A percentile compares a stretch with the other conserved stretches of the same genome.
These are phyloP conservation scores for Aethes cnicana DNA, from an alignment of 2,888 invertebrate genomes.

Conservation along the genomic window DNA sequence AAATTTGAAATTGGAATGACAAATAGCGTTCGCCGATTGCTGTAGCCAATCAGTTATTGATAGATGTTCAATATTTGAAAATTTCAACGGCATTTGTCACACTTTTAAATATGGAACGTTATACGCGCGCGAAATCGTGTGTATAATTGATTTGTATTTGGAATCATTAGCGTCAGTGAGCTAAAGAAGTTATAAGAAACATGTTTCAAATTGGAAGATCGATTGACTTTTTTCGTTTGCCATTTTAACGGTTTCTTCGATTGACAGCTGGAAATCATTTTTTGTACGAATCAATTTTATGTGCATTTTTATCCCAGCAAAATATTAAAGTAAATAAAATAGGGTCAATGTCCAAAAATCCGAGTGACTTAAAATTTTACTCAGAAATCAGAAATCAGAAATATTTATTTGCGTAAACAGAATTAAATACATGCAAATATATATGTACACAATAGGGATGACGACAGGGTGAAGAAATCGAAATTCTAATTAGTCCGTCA, in stretches of 20 bases:
- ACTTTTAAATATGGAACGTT: constrained; percentile 56
- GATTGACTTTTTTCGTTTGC: not conserved
- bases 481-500: too few species aligned
- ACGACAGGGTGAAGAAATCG: too few species aligned
- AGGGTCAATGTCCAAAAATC: too few species aligned
- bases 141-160: constrained; percentile 32
- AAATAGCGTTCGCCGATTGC: constrained; percentile 63
- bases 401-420: too few species aligned
- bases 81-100: constrained; percentile 69
- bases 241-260: not conserved
- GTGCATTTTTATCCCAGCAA: too few species aligned
- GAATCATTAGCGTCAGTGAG: constrained; percentile 13
- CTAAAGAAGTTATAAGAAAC: constrained; percentile 14
- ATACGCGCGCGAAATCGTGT: constrained; percentile 33
- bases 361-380: too few species aligned
- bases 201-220: not conserved
- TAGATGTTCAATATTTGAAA: constrained; percentile 62
- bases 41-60: constrained; percentile 71
- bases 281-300: too few species aligned
- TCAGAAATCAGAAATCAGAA: too few species aligned
- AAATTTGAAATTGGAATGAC: constrained; percentile 55
- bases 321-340: too few species aligned
- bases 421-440: too few species aligned
- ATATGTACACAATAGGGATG: too few species aligned
- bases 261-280: too few species aligned